phyloP scores from a whole-genome alignment of 1,140 invertebrate genomes.

The Heliconius nattereri region DNA sequence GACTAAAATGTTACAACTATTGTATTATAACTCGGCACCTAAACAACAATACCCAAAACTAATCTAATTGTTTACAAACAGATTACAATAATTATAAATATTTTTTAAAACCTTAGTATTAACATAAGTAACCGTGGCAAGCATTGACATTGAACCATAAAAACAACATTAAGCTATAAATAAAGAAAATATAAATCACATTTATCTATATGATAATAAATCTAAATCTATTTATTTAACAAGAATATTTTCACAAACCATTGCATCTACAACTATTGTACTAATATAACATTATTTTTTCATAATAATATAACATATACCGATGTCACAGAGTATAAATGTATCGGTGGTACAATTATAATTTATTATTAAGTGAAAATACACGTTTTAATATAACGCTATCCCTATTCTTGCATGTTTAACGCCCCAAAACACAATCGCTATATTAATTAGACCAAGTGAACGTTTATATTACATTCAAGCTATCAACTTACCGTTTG shows the following conservation, averaged over 20 bases:
- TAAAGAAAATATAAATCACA: neutral
- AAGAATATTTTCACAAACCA: neutral
- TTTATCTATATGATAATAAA: neutral
- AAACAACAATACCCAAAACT: neutral
- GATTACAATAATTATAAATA: neutral
- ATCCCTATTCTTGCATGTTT: constrained; percentile 28
- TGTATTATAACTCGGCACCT: neutral
- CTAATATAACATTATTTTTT: neutral
- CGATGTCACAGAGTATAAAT: neutral
- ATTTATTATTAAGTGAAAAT: neutral
- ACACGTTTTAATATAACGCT: neutral
- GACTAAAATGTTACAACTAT: neutral
- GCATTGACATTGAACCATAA: constrained; percentile 1
- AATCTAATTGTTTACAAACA: constrained; percentile 3
- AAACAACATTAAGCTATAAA: neutral
- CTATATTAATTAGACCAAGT: constrained; percentile 33
- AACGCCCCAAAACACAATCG: constrained; percentile 16
- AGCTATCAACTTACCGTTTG: constrained; percentile 32
- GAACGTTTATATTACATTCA: constrained; percentile 30
- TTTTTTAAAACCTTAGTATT: neutral
- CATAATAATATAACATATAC: neutral
- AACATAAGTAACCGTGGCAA: constrained; percentile 1
- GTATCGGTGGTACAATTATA: neutral
- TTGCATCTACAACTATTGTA: neutral
- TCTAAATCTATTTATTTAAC: neutral